A percentile compares a stretch with the other conserved stretches of the same genome.
phyloP scores from a whole-genome alignment of 2,888 invertebrate genomes.

The Catocala fraxini region DNA sequence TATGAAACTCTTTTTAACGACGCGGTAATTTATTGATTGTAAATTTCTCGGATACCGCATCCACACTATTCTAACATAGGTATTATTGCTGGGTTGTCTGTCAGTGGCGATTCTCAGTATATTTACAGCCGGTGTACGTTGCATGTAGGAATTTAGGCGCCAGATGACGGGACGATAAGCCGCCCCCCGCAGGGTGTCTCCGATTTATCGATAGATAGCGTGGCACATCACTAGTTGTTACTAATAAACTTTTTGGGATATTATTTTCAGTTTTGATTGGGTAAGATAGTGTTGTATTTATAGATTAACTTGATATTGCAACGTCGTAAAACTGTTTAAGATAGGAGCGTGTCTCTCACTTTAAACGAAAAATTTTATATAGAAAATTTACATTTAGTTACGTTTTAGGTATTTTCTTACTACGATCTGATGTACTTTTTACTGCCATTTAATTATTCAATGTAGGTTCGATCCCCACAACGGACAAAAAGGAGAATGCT shows the following conservation, averaged over 20 bases:
- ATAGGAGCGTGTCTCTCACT: no score
- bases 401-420: no score
- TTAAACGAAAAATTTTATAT: no score
- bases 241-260: constrained; percentile 24
- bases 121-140: constrained; percentile 58
- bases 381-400: no score
- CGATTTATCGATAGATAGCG: constrained; percentile 69
- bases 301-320: no score
- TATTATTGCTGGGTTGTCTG: constrained; percentile 52
- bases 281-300: neutral
- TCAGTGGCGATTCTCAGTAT: constrained; percentile 58
- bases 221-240: constrained; percentile 49
- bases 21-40: constrained; percentile 24
- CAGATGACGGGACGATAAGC: constrained; percentile 72
- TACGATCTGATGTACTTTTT: no score
- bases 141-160: constrained; percentile 81
- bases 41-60: constrained; percentile 32
- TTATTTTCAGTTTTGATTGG: constrained; percentile 40
- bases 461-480: no score
- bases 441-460: no score
- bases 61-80: constrained; percentile 43
- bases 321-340: no score
- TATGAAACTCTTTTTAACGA: constrained; percentile 17
- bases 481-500: no score
- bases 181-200: constrained; percentile 61